These are phyloP conservation scores for Paedocypris sp. DNA, from an alignment of 2,113 vertebrate species.

Conservation along the genomic window DNA sequence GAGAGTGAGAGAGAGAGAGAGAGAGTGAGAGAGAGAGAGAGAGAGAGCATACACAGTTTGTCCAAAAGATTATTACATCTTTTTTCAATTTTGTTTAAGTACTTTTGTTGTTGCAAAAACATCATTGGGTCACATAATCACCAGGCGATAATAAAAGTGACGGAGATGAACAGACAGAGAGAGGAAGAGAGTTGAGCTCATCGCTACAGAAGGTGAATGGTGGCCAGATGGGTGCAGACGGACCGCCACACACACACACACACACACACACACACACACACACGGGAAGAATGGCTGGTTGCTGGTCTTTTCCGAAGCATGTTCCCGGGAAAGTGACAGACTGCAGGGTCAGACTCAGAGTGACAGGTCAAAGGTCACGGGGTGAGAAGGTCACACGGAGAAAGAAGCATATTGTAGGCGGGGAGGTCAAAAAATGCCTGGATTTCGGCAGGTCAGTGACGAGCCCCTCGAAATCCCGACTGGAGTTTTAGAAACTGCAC, in stretches of 20 bases:
- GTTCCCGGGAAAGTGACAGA: background rate
- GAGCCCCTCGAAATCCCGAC: slow-evolving; percentile 38
- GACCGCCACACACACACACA: slow-evolving; percentile 5
- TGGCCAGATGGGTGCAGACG: slow-evolving; percentile 45
- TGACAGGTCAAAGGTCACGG: slow-evolving; percentile 39
- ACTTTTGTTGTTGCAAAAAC: no score
- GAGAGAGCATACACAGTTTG: no score
- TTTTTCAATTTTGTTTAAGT: no score
- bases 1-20: no score
- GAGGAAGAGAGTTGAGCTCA: no score
- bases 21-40: no score
- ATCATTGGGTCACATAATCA: no score
- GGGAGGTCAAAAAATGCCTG: slow-evolving; percentile 53
- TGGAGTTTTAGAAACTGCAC: slow-evolving; percentile 39
- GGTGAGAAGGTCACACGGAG: slow-evolving; percentile 47
- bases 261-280: background rate
- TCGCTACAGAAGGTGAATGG: slow-evolving; percentile 1
- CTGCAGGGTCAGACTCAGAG: slow-evolving; percentile 22
- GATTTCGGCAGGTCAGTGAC: slow-evolving; percentile 52
- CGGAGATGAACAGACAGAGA: no score
- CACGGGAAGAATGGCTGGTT: background rate
- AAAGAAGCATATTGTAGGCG: slow-evolving; percentile 49
- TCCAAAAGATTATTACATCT: no score
- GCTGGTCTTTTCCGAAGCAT: background rate
- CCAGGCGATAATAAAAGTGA: no score